Evolutionary conservation across 2,797 vertebrate genomes (phyloP).

Genomic region (Pseudocheirus occidentalis): DNA sequence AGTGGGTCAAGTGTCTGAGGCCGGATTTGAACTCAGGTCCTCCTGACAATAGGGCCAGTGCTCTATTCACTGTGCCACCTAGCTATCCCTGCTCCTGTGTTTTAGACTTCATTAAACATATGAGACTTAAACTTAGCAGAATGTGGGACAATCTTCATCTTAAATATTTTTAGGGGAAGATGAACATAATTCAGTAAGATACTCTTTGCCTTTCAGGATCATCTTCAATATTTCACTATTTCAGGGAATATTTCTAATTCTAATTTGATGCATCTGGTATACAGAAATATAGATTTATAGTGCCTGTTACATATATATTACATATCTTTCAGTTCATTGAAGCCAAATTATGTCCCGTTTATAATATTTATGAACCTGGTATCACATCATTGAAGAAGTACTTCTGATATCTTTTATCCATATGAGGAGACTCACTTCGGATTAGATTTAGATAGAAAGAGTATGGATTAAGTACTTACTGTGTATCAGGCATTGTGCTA

Average conservation of each 20-base stretch:
- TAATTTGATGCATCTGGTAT: conserved; percentile 9
- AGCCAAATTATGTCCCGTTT: not conserved
- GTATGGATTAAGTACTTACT: not conserved
- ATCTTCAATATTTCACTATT: not conserved
- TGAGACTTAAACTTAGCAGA: not conserved
- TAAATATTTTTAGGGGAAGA: conserved; percentile 13
- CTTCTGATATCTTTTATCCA: not conserved
- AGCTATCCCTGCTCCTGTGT: not conserved
- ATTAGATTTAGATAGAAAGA: not conserved
- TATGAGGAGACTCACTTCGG: not conserved
- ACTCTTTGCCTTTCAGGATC: conserved; percentile 22
- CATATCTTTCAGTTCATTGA: not conserved
- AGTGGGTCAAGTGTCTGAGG: too few species aligned
- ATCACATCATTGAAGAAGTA: not conserved
- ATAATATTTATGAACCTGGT: conserved; percentile 33
- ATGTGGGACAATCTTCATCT: conserved; percentile 4
- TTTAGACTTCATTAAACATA: not conserved
- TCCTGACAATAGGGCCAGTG: too few species aligned
- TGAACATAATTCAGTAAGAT: conserved; percentile 44
- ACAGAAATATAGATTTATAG: not conserved
- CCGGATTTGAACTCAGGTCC: too few species aligned
- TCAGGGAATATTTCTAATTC: not conserved
- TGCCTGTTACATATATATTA: not conserved
- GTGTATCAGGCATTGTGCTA: conserved; percentile 3
- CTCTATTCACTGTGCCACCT: too few species aligned